phyloP scores from a whole-genome alignment of 2,113 vertebrate species.

The Cichladusa arquata region DNA sequence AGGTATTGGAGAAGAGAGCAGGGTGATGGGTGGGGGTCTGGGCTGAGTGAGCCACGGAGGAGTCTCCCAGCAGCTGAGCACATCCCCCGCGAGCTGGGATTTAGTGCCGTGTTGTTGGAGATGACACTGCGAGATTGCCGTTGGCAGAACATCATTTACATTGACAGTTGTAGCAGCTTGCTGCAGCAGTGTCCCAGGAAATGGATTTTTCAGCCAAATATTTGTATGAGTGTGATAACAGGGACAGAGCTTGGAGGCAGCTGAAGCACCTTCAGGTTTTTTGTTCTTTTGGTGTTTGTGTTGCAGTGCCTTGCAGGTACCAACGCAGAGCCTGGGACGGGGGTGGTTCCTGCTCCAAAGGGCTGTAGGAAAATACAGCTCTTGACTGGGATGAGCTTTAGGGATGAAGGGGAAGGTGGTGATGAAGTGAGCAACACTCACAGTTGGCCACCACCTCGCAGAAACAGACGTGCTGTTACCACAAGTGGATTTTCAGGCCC shows the following conservation, averaged over 20 bases:
- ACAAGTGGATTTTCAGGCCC: conserved; percentile 48
- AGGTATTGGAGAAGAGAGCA: neutral
- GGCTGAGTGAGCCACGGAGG: neutral
- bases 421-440: conserved; percentile 52
- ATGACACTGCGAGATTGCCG: conserved; percentile 36
- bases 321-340: neutral
- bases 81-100: neutral
- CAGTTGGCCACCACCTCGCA: conserved; percentile 58
- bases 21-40: neutral
- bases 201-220: conserved; percentile 59
- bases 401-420: conserved; percentile 26
- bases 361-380: neutral
- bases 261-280: neutral
- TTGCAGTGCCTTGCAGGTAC: neutral
- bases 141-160: conserved; percentile 56
- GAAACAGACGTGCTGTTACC: conserved; percentile 58
- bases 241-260: conserved; percentile 36
- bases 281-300: neutral
- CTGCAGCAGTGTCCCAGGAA: conserved; percentile 54
- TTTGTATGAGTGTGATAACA: conserved; percentile 46
- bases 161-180: conserved; percentile 56
- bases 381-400: neutral
- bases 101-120: conserved; percentile 39
- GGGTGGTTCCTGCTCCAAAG: neutral
- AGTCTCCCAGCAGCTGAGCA: conserved; percentile 22